Conservation (phyloP, 2,113 vertebrate genomes). For the Galeopterus variegatus region DNA sequence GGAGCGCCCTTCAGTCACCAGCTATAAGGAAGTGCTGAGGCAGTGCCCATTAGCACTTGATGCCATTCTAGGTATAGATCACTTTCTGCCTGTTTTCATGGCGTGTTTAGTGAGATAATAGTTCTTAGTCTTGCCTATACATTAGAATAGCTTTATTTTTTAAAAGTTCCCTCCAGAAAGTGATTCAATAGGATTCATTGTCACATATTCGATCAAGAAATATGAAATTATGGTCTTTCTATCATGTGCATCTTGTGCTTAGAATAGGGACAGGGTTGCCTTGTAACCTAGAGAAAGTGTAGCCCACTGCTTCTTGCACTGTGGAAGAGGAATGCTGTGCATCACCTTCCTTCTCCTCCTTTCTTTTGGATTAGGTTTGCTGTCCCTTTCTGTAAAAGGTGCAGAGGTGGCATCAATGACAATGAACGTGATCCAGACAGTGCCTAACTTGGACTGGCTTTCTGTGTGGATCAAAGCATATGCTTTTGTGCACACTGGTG, state of each 20-base stretch:
- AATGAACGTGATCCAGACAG: conserved; percentile 97
- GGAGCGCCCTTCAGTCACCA: conserved; percentile 97
- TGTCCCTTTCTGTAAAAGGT: conserved; percentile 98
- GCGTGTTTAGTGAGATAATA: background rate
- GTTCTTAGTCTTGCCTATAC: background rate
- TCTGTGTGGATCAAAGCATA: conserved; percentile 99
- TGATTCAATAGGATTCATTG: background rate
- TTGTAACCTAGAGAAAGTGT: background rate
- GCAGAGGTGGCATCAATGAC: conserved; percentile 99
- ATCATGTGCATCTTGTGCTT: background rate
- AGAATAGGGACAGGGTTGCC: background rate
- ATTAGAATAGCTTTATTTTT: background rate
- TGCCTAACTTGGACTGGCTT: conserved; percentile 98
- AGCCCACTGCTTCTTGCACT: background rate
- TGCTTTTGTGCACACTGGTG: conserved; percentile 97
- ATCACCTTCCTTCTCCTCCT: conserved; percentile 13
- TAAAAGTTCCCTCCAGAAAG: background rate
- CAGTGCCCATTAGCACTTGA: conserved; percentile 98
- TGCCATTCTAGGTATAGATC: conserved; percentile 94
- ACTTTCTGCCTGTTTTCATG: conserved; percentile 6
- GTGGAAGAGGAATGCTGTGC: background rate
- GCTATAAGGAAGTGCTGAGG: conserved; percentile 99
- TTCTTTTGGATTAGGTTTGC: conserved; percentile 90
- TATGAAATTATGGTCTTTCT: background rate
- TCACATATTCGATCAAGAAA: conserved; percentile 7